Base-by-base conservation (phyloP, 2,113 vertebrate species). In the Phyllopteryx taeniolatus region DNA sequence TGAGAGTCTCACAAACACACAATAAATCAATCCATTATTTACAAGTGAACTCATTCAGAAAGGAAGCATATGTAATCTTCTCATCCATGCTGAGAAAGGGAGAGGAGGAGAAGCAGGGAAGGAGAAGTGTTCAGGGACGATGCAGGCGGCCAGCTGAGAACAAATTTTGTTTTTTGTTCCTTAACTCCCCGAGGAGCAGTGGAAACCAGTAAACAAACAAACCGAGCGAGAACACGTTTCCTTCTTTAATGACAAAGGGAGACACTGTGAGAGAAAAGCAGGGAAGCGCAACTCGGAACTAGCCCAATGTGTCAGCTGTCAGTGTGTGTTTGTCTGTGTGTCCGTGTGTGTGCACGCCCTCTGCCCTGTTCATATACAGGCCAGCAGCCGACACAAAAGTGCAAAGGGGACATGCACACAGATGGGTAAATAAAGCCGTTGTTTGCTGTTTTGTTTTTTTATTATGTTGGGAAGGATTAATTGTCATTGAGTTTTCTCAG, bases 361-460 rank as follows among this genome's bases (percentile, higher is more conserved):
- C 83, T 90, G 86, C 84, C 82, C 86, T 84, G 85, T 85, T 86
- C 78, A 71, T 79, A 82, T 86, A 83, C 84, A 87, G 84, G 78
- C 80, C 76, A 84, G 76, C 75, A 72, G 78, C 73, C 70, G 66
- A 76, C 86, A 91, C 89, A 90, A 89, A 91, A 79, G 76, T 74
- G 67, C 80, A 63, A 66, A 82, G 71, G 74, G 78, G 81, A 75
- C 71, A 83, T 77, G 76, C 76, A 86, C 94, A 87, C 95, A 91
- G 91, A 93, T 87, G 86, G 90, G 91, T 92, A 93, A 94, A 95
- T 95, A 96, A 96, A 93, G 92, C 90, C 92, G 94, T 96, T 97
- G 95, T 96, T 96, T 95, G 94, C 93, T 93, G 87, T 91, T 95
- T 95, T 95, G 94, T 95, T 94, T 95, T 95, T 95, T 94, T 94